These are phyloP conservation scores for Acleris holmiana DNA, from an alignment of 2,888 invertebrate genomes.

Conservation along the genomic window DNA sequence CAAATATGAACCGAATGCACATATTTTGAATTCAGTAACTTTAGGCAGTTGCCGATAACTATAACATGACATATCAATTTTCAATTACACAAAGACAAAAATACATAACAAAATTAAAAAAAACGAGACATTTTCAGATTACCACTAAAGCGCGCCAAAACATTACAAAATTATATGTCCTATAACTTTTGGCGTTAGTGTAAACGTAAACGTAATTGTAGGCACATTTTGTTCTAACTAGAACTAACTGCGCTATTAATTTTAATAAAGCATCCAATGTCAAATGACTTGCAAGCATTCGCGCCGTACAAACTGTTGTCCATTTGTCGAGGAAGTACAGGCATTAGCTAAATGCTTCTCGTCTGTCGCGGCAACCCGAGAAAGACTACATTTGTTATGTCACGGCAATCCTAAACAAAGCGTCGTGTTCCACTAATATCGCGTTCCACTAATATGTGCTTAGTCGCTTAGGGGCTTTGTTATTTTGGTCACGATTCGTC, in stretches of 20 bases:
- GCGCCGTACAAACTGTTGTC: constrained; percentile 39
- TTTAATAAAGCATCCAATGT: constrained; percentile 18
- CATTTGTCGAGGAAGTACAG: constrained; percentile 46
- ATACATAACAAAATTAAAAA: too few species aligned
- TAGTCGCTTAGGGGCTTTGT: constrained; percentile 49
- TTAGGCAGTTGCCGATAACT: too few species aligned
- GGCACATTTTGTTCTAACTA: neutral
- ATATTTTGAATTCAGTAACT: too few species aligned
- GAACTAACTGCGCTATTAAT: neutral
- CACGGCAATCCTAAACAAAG: constrained; percentile 54
- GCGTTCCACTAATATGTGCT: constrained; percentile 49
- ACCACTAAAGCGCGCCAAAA: too few species aligned
- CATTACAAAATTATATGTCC: too few species aligned
- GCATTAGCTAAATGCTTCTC: constrained; percentile 49
- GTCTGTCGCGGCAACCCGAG: constrained; percentile 33
- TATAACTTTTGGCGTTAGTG: too few species aligned
- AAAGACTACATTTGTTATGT: constrained; percentile 52
- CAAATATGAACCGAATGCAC: too few species aligned
- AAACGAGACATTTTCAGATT: too few species aligned
- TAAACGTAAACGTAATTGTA: neutral
- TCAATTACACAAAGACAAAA: too few species aligned
- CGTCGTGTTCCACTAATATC: constrained; percentile 48
- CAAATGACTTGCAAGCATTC: constrained; percentile 18
- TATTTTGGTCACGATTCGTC: constrained; percentile 57
- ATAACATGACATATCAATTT: too few species aligned